Conservation (phyloP, 2,797 vertebrate genomes). For the Falco cherrug region DNA sequence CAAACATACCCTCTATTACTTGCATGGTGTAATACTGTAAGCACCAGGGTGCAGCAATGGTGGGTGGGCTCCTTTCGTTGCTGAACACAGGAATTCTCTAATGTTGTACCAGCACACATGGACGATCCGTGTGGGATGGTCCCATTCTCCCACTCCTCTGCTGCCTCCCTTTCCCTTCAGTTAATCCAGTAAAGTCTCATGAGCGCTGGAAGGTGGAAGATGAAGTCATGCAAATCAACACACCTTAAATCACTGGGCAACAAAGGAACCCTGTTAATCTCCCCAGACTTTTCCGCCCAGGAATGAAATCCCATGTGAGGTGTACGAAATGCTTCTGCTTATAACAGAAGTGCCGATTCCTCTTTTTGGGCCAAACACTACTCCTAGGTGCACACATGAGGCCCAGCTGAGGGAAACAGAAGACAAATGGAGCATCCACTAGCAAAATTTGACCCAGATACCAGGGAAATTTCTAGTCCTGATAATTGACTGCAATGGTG, state of each 20-base stretch:
- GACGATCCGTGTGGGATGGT: not conserved
- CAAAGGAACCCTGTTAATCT: constrained; percentile 48
- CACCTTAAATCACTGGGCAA: constrained; percentile 39
- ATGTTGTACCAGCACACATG: not conserved
- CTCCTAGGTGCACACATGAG: not conserved
- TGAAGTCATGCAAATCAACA: constrained; percentile 51
- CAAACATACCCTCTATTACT: constrained; percentile 16
- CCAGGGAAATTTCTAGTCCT: not conserved
- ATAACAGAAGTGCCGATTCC: constrained; percentile 3
- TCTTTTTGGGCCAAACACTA: not conserved
- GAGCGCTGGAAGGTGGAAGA: constrained; percentile 11
- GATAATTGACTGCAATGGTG: not conserved
- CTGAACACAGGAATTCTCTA: not conserved
- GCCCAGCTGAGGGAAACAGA: not conserved
- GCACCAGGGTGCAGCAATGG: not conserved
- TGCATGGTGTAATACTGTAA: not conserved
- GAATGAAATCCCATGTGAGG: not conserved
- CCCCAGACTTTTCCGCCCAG: not conserved
- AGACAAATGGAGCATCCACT: not conserved
- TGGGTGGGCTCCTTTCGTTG: constrained; percentile 43
- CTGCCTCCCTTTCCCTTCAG: not conserved
- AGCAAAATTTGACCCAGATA: not conserved
- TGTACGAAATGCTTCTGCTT: not conserved
- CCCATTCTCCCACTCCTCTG: not conserved
- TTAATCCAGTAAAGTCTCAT: constrained; percentile 20